Conservation (phyloP, 1,140 invertebrate genomes). For the Pseudomyrmex pallidus region DNA sequence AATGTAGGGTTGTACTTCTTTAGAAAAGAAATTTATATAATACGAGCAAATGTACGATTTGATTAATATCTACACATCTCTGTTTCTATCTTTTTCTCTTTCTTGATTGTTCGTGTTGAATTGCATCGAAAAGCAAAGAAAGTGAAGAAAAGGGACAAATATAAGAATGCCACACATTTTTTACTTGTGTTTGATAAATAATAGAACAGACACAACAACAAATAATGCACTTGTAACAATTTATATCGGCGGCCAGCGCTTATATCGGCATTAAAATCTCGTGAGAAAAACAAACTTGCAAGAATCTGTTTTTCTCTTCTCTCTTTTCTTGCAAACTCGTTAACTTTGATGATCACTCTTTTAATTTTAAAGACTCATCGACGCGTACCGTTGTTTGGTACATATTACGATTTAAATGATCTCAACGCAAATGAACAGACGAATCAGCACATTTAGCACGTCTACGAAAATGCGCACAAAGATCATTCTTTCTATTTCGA, state of each 20-base stretch:
- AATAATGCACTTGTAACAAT: constrained; percentile 45
- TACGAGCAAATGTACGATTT: constrained; percentile 16
- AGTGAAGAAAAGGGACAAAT: constrained; percentile 37
- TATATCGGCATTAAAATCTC: constrained; percentile 49
- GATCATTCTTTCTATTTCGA: not conserved
- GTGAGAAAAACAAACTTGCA: constrained; percentile 51
- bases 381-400: constrained; percentile 33
- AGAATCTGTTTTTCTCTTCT: constrained; percentile 39
- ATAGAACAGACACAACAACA: constrained; percentile 44
- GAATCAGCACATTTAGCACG: constrained; percentile 77
- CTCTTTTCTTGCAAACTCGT: constrained; percentile 34
- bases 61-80: constrained; percentile 20
- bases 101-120: constrained; percentile 14
- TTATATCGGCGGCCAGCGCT: constrained; percentile 66
- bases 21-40: constrained; percentile 17
- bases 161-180: constrained; percentile 26
- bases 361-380: constrained; percentile 40
- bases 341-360: constrained; percentile 51
- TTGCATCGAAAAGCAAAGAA: constrained; percentile 37
- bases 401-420: constrained; percentile 60
- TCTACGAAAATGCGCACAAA: constrained; percentile 46
- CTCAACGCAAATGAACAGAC: constrained; percentile 82
- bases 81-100: not conserved
- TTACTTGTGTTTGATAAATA: constrained; percentile 39
- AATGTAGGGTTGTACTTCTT: not conserved